A percentile compares a stretch with the other conserved stretches of the same genome.
phyloP scores from a whole-genome alignment of 2,888 invertebrate genomes.

The Nomada hirtipes region DNA sequence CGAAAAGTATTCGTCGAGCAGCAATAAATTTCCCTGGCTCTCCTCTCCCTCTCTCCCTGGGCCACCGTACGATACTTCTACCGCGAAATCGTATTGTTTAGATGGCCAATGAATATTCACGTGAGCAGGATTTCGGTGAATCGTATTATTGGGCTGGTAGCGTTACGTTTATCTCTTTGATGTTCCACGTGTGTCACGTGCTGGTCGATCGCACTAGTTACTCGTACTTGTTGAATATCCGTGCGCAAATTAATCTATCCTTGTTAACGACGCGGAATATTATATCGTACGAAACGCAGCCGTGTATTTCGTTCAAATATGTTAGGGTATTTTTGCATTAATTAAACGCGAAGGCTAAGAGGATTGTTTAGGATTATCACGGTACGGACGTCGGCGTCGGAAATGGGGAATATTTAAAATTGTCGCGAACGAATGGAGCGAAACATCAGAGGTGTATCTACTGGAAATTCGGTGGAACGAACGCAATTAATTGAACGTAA shows the following conservation, averaged over 20 bases:
- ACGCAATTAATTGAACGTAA: slow-evolving; percentile 35
- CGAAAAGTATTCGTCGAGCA: slow-evolving; percentile 32
- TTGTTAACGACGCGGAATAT: neutral
- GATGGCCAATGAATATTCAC: slow-evolving; percentile 19
- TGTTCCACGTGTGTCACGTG: slow-evolving; percentile 22
- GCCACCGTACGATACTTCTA: neutral
- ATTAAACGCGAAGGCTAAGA: neutral
- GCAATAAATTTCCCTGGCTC: slow-evolving; percentile 13
- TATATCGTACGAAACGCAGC: neutral
- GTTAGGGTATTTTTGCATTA: neutral
- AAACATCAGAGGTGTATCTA: neutral
- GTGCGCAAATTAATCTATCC: neutral
- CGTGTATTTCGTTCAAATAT: neutral
- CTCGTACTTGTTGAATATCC: slow-evolving; percentile 22
- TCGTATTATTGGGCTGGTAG: slow-evolving; percentile 17
- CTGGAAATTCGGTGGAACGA: slow-evolving; percentile 4
- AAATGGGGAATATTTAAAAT: slow-evolving; percentile 4
- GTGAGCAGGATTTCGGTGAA: neutral
- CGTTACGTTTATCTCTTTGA: slow-evolving; percentile 20
- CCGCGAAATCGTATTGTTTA: slow-evolving; percentile 9
- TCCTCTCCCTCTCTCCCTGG: neutral
- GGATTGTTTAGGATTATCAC: neutral
- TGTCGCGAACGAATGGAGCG: neutral
- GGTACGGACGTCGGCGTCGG: neutral
- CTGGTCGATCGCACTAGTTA: slow-evolving; percentile 67